phyloP scores from a whole-genome alignment of 2,113 vertebrate genomes.

The Suricata suricatta region DNA sequence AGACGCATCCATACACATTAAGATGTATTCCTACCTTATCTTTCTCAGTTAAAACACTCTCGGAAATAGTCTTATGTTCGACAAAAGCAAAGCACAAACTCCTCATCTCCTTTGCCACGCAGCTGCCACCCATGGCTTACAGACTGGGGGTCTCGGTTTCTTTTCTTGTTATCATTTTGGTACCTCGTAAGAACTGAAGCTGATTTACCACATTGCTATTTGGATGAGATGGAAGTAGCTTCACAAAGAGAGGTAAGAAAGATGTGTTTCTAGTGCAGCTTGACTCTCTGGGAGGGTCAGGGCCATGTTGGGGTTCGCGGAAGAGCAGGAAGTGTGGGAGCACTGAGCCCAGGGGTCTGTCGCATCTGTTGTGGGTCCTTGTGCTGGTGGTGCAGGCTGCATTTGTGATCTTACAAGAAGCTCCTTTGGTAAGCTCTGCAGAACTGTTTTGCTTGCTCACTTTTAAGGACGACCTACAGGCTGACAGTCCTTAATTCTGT shows the following conservation, averaged over 20 bases:
- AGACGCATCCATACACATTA: rapidly evolving
- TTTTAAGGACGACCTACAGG: neutral
- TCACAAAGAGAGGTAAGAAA: neutral
- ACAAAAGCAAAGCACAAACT: neutral
- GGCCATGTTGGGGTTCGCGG: rapidly evolving
- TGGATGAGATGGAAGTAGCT: neutral
- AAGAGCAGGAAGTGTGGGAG: neutral
- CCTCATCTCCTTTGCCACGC: neutral
- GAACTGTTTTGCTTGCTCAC: neutral
- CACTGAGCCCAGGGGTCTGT: neutral
- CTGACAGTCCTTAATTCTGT: neutral
- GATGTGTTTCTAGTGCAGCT: too few species aligned
- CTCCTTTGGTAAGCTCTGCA: neutral
- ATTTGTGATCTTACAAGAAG: neutral
- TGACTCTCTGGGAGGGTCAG: neutral
- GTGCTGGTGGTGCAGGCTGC: neutral
- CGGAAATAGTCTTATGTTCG: neutral
- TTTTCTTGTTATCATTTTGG: neutral
- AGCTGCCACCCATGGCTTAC: neutral
- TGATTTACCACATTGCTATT: neutral
- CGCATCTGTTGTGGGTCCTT: neutral
- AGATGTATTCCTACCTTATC: neutral
- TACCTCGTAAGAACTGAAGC: neutral
- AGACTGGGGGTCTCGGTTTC: neutral
- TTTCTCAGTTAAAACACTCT: neutral